These are phyloP conservation scores for Perca fluviatilis DNA, from an alignment of 2,113 vertebrate genomes.

Conservation along the genomic window DNA sequence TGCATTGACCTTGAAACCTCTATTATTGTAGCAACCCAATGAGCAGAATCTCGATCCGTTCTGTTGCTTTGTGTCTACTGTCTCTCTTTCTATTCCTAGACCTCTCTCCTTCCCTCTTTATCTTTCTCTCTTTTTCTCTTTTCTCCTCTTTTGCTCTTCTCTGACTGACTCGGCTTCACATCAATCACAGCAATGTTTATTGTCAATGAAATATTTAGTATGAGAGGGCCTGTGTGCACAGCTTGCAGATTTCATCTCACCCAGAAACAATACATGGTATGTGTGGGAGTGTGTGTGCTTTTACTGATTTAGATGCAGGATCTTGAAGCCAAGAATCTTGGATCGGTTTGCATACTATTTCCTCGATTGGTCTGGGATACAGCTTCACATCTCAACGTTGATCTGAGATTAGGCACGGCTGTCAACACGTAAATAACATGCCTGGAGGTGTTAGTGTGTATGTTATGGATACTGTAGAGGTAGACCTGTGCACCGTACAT, in stretches of 20 bases:
- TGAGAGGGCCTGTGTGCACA: slow-evolving; percentile 43
- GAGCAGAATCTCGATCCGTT: slow-evolving; percentile 22
- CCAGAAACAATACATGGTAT: slow-evolving; percentile 50
- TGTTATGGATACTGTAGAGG: slow-evolving; percentile 18
- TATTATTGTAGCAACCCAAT: slow-evolving; percentile 40
- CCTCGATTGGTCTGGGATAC: slow-evolving; percentile 25
- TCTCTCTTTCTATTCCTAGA: slow-evolving; percentile 12
- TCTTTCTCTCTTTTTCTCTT: background rate
- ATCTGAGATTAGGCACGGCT: slow-evolving; percentile 41
- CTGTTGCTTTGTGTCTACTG: slow-evolving; percentile 8
- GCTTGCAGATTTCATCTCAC: slow-evolving; percentile 59
- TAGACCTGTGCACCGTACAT: background rate
- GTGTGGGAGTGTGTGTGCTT: slow-evolving; percentile 15
- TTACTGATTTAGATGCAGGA: slow-evolving; percentile 40
- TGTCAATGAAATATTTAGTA: slow-evolving; percentile 80
- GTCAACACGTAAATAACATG: slow-evolving; percentile 51
- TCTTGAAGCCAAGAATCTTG: slow-evolving; percentile 23
- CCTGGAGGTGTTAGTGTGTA: slow-evolving; percentile 20
- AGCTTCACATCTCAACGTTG: slow-evolving; percentile 24
- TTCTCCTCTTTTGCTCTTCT: slow-evolving; percentile 7
- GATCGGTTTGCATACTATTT: slow-evolving; percentile 15
- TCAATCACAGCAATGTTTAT: slow-evolving; percentile 75
- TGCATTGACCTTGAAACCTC: slow-evolving; percentile 50
- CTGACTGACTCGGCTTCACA: slow-evolving; percentile 52
- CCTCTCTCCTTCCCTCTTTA: slow-evolving; percentile 6